phyloP scores from a whole-genome alignment of 2,113 vertebrate genomes.

The Rutilus rutilus region DNA sequence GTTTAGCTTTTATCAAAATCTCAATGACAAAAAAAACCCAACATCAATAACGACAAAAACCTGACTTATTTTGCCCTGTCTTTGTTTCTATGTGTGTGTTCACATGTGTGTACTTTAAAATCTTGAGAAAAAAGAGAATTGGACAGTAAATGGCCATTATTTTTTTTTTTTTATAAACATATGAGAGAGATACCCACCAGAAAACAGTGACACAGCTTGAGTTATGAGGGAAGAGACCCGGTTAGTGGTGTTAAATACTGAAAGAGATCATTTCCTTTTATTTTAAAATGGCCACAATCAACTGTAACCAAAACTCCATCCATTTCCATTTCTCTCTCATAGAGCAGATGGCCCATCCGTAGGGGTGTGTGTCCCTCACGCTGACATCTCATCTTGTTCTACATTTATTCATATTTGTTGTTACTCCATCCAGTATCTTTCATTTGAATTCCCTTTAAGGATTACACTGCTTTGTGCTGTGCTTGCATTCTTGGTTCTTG shows the following conservation, averaged over 20 bases:
- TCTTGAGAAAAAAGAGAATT: background rate
- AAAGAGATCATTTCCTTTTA: background rate
- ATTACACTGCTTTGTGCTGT: constrained; percentile 34
- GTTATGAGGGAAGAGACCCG: too few species aligned
- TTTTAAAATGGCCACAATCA: background rate
- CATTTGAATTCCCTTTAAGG: constrained; percentile 4
- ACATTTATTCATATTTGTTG: constrained; percentile 5
- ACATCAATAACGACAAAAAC: background rate
- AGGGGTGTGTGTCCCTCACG: constrained; percentile 30
- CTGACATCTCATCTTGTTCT: constrained; percentile 10
- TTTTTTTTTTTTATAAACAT: too few species aligned
- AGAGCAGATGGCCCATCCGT: constrained; percentile 45
- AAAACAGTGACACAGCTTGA: background rate
- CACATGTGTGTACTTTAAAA: background rate
- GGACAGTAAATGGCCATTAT: background rate
- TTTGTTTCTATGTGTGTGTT: background rate
- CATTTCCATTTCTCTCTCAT: constrained; percentile 5
- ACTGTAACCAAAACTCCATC: background rate
- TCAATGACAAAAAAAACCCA: background rate
- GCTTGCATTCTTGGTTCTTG: constrained; percentile 30
- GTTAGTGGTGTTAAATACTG: background rate
- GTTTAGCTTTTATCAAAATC: constrained; percentile 24
- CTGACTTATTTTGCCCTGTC: background rate
- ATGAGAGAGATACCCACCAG: background rate
- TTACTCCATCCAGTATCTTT: background rate